phyloP scores from a whole-genome alignment of 1,140 invertebrate genomes.

The Hylaeus anthracinus region DNA sequence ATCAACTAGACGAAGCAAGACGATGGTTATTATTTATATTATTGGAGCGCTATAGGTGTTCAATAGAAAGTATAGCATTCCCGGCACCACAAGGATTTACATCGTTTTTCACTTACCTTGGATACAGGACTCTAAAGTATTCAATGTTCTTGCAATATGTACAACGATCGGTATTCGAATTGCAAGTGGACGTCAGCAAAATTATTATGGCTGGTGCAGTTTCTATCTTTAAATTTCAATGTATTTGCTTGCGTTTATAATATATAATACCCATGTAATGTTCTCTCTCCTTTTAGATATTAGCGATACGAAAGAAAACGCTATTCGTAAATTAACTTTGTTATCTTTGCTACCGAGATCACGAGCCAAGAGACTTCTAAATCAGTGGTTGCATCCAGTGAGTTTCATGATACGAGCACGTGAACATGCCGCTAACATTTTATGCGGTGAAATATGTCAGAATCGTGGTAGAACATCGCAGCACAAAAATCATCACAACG shows the following conservation, averaged over 20 bases:
- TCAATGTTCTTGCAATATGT: slow-evolving; percentile 90
- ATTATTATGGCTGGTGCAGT: slow-evolving; percentile 87
- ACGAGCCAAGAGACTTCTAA: slow-evolving; percentile 87
- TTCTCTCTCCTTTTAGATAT: slow-evolving; percentile 82
- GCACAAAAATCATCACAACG: slow-evolving; percentile 75
- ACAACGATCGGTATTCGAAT: slow-evolving; percentile 89
- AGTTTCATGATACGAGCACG: slow-evolving; percentile 89
- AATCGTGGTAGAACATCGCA: slow-evolving; percentile 75
- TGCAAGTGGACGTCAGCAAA: slow-evolving; percentile 93
- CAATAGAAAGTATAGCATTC: slow-evolving; percentile 89
- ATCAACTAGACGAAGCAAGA: slow-evolving; percentile 86
- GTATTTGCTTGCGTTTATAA: neutral
- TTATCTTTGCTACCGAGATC: slow-evolving; percentile 88
- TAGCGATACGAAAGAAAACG: slow-evolving; percentile 84
- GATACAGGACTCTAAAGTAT: slow-evolving; percentile 88
- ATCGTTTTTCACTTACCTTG: slow-evolving; percentile 92
- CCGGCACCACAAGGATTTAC: slow-evolving; percentile 92
- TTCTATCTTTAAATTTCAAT: slow-evolving; percentile 6
- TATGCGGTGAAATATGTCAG: slow-evolving; percentile 84
- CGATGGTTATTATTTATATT: slow-evolving; percentile 87
- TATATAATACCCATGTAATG: neutral
- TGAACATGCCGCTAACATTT: slow-evolving; percentile 89
- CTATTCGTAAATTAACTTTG: slow-evolving; percentile 87
- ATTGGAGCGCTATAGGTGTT: slow-evolving; percentile 88
- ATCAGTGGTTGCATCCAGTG: slow-evolving; percentile 89